phyloP scores from a whole-genome alignment of 2,888 invertebrate species.

The Lydus trimaculatus region DNA sequence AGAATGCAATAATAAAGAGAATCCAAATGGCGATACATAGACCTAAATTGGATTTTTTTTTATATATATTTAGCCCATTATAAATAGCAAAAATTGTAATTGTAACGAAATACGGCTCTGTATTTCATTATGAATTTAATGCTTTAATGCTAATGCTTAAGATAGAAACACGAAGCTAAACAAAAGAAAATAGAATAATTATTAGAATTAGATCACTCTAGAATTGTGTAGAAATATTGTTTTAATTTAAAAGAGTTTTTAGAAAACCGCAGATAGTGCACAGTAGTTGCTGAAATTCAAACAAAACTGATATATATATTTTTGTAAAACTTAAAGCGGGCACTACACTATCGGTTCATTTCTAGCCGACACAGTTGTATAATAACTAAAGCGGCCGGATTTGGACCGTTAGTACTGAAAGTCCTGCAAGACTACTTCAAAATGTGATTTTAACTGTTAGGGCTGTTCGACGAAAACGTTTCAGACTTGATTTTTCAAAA shows the following conservation, averaged over 20 bases:
- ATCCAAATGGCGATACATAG: slow-evolving; percentile 30
- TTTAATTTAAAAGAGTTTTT: background rate
- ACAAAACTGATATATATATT: background rate
- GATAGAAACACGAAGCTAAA: background rate
- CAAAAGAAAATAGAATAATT: background rate
- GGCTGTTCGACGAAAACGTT: too few relatives aligned
- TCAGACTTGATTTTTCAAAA: background rate
- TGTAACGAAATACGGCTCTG: background rate
- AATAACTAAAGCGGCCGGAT: too few relatives aligned
- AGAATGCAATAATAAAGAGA: slow-evolving; percentile 34
- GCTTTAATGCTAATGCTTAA: background rate
- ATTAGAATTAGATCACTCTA: background rate
- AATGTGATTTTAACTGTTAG: too few relatives aligned
- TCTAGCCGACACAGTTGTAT: background rate
- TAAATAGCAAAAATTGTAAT: background rate
- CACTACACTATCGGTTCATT: background rate
- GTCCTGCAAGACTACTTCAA: too few relatives aligned
- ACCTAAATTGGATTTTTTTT: slow-evolving; percentile 3
- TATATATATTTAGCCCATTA: background rate
- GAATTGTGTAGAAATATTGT: background rate
- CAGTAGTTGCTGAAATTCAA: background rate
- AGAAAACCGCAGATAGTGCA: background rate
- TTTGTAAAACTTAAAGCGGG: background rate
- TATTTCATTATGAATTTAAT: background rate
- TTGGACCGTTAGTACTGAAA: too few relatives aligned